Conservation (phyloP, 2,113 vertebrate species). For the Arothron firmamentum region DNA sequence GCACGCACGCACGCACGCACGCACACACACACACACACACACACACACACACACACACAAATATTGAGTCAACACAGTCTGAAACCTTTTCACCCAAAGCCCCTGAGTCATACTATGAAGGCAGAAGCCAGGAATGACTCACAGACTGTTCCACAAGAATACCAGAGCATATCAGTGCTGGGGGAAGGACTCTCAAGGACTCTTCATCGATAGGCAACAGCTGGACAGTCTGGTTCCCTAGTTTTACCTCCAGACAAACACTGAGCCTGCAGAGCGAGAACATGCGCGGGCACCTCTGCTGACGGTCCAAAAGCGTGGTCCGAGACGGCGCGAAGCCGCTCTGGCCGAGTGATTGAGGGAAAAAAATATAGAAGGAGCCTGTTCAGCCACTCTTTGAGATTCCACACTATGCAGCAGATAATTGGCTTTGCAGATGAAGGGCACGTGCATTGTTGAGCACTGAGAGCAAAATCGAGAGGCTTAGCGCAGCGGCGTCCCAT, state of each 20-base stretch:
- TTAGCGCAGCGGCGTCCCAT: slow-evolving; percentile 48
- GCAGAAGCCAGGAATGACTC: slow-evolving; percentile 82
- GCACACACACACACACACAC: slow-evolving; percentile 15
- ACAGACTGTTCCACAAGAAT: slow-evolving; percentile 76
- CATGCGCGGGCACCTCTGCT: neutral
- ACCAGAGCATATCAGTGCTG: slow-evolving; percentile 52
- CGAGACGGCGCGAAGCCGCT: neutral
- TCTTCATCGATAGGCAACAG: slow-evolving; percentile 42
- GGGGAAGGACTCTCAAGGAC: slow-evolving; percentile 59
- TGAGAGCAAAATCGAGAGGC: slow-evolving; percentile 50
- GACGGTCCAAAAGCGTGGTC: neutral
- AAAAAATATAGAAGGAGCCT: slow-evolving; percentile 3
- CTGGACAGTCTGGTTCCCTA: neutral
- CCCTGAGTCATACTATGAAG: slow-evolving; percentile 84
- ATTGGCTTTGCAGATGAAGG: slow-evolving; percentile 61
- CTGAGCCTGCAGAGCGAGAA: neutral
- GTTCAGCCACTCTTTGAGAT: slow-evolving; percentile 40
- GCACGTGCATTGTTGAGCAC: slow-evolving; percentile 49
- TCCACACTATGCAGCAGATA: slow-evolving; percentile 39
- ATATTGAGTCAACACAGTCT: slow-evolving; percentile 15
- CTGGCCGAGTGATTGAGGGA: neutral
- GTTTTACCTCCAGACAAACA: slow-evolving; percentile 6
- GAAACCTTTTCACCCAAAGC: slow-evolving; percentile 48
- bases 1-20: neutral
- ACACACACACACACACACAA: slow-evolving; percentile 12